Evolutionary conservation across 2,888 invertebrate species (phyloP), one percentile per base, ranked within the genome.

Genomic region (Cerceris rybyensis): DNA sequence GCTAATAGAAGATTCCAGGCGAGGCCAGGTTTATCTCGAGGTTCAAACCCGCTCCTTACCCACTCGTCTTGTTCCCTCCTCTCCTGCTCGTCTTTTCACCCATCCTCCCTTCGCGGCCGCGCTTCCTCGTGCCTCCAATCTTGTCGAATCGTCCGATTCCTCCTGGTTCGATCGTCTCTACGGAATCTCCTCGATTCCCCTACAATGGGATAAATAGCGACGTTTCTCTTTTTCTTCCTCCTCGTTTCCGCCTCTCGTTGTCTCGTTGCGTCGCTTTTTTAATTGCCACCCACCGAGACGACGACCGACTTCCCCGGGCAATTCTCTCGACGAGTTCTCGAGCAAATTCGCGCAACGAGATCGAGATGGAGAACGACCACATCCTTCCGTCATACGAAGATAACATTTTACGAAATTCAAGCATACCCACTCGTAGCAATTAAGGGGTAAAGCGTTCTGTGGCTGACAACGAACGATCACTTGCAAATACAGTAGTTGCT

Each of bases 1-100:
- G 92, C 91, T 92, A 92, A 92, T 92, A 92, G 92, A 92, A 92
- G 92, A 92, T 91, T 91, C 91, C 91, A 91, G 91, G 90, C 91
- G 90, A 91, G 90, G 88, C 88, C 88, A 89, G 90, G 90, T 91
- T 92, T 92, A 92, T 92, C 92, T 90, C 87, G 83, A 86, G 86
- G 86, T 85, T 88, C 86, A 88, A 88, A 88, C 81, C 85, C 83
- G 80, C 81, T 84, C 73, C 85, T 86, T 83, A 80, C 85, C 81
- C 80, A 74, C 83, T 80, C 81, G 54, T 82, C 77, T 78, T 76
- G 57, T 69, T 71, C 69, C 75, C 77, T 43, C 65, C 61, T 64
- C 80, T 80, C 75, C 72, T 69, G 66, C 75, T 64, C 49, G 65
- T 64, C 65, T 59, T 80, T 82, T 75, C 78, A 70, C 80, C 70